A percentile compares a stretch with the other conserved stretches of the same genome.
Conservation (phyloP, 1,140 invertebrate species). For the Heterodera schachtii region DNA sequence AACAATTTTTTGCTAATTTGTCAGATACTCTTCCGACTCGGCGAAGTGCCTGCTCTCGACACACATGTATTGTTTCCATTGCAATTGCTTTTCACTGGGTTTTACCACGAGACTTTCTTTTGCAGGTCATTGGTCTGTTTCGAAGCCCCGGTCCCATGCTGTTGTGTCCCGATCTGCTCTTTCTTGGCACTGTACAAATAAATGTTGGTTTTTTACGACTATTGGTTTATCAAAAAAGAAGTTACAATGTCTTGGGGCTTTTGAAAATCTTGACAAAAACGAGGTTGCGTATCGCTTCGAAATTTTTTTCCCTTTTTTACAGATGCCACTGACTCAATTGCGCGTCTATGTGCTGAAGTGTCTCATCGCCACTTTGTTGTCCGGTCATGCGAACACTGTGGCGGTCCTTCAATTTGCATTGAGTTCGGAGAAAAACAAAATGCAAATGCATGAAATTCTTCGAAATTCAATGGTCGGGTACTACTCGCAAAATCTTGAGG, state of each 20-base stretch:
- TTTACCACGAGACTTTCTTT: not conserved
- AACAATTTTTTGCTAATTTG: too few relatives aligned
- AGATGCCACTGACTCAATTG: conserved; percentile 42
- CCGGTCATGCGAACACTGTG: conserved; percentile 49
- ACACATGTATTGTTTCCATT: conserved; percentile 21
- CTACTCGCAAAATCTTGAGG: conserved; percentile 67
- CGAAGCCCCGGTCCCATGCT: conserved; percentile 42
- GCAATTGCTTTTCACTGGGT: too few relatives aligned
- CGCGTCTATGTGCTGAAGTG: conserved; percentile 41
- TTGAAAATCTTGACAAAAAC: too few relatives aligned
- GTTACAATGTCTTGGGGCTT: not conserved
- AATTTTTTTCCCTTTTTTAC: too few relatives aligned
- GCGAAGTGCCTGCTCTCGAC: conserved; percentile 70
- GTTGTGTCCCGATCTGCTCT: conserved; percentile 45
- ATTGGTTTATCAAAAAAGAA: not conserved
- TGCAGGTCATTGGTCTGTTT: conserved; percentile 33
- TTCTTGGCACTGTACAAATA: conserved; percentile 46
- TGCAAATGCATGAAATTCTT: conserved; percentile 33
- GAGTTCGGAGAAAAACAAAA: conserved; percentile 34
- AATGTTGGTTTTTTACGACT: conserved; percentile 12
- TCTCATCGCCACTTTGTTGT: conserved; percentile 39
- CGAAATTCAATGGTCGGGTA: conserved; percentile 40
- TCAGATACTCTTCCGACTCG: conserved; percentile 72
- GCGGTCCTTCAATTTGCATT: conserved; percentile 48
- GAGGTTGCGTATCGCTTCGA: too few relatives aligned